A percentile compares a stretch with the other conserved stretches of the same genome.
Conservation (phyloP, 92 coral and sea anemone genomes). For the Virgularia gustaviana region DNA sequence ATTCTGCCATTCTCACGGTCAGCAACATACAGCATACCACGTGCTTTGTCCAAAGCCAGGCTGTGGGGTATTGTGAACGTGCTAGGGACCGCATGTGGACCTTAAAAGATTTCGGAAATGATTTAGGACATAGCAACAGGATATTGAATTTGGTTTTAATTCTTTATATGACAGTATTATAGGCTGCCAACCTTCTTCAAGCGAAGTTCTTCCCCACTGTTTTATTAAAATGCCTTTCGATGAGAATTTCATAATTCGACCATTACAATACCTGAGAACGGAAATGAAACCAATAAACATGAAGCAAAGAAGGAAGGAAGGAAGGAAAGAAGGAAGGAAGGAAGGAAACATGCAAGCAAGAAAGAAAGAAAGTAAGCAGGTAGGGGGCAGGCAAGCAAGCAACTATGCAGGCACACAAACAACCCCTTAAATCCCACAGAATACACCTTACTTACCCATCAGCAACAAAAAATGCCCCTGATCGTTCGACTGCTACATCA, state of each 20-base stretch:
- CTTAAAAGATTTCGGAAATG: neutral
- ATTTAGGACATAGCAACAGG: neutral
- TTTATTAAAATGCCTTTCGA: constrained; percentile 48
- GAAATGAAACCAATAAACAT: too few species aligned
- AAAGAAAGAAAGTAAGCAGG: too few species aligned
- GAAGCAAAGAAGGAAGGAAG: too few species aligned
- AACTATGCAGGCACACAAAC: neutral
- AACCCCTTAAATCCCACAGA: neutral
- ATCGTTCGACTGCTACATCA: constrained; percentile 81
- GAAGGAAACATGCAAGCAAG: too few species aligned
- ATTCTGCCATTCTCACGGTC: constrained; percentile 93
- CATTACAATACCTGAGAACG: constrained; percentile 87
- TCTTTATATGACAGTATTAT: too few species aligned
- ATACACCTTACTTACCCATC: constrained; percentile 70
- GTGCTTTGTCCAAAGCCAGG: constrained; percentile 60
- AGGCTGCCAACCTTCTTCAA: neutral
- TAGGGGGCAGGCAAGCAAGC: neutral
- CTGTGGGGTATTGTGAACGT: constrained; percentile 79
- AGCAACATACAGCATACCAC: constrained; percentile 65
- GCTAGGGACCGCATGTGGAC: constrained; percentile 48
- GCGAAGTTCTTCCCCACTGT: constrained; percentile 22
- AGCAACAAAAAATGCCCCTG: constrained; percentile 67
- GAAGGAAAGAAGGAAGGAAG: too few species aligned
- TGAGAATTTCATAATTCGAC: constrained; percentile 73
- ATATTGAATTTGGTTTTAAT: neutral